Base-by-base conservation (phyloP, 2,113 vertebrate genomes). In the Typhlomys cinereus region DNA sequence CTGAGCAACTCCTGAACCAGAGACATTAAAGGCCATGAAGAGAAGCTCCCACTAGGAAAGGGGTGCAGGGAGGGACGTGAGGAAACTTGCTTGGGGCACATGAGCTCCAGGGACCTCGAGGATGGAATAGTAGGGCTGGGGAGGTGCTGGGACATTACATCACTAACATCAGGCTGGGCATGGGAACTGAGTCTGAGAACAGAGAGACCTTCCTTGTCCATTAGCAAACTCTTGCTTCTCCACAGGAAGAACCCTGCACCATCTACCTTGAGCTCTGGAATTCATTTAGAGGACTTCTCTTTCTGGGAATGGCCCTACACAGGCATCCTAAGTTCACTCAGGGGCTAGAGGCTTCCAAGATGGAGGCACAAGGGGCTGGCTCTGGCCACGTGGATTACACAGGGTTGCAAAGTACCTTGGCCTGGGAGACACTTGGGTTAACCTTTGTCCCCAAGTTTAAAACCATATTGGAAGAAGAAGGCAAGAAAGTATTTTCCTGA, bases 401-500 rank as follows among this genome's bases (percentile, higher is more conserved):
- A 31, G 29, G n/a, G 62, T 50, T 62, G 17, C 57, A 39, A 73
- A 1, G 13, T 87, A 93, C 57, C 62, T 69, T 57, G 21, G 48
- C 57, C 39, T 73, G 14, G n/a, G 39, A 39, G 36, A 75, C 46
- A 54, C 67, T 86, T 25, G 25, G 41, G 50, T 61, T 66, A 31
- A 76, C 14, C 73, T 66, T 50, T 14, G 39, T 52, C 85, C 69
- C 82, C 34, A 52, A 36, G n/a, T 54, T 88, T 74, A 91, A 96
- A 89, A 84, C 85, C 44, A 39, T 27, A 57, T 1, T 76, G 84
- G 85, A 82, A 79, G 88, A 85, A 62, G 76, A 81, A 89, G 89
- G 80, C 70, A 94, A 94, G 92, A 59, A 81, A 73, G n/a, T 44
- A 52, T 69, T 91, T 93, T 96, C 93, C 95, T 95, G 91, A 94